Evolutionary conservation across 1,140 invertebrate genomes (phyloP).

Genomic region (Atopsyche davidsoni): DNA sequence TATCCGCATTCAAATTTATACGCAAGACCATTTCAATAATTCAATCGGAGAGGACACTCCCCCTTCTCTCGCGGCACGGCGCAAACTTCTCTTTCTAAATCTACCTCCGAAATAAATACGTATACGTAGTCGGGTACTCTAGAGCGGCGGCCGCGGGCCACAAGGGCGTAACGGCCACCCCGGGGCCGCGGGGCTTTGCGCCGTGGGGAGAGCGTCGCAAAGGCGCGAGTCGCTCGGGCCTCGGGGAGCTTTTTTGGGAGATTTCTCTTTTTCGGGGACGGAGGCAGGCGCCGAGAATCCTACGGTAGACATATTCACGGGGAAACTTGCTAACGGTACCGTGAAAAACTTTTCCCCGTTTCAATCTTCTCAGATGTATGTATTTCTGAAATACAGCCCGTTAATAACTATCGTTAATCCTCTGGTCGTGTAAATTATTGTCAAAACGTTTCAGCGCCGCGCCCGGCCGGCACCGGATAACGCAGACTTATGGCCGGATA

Average conservation of each 20-base stretch:
- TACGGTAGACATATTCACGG: slow-evolving; percentile 32
- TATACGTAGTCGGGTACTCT: slow-evolving; percentile 29
- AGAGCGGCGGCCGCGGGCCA: slow-evolving; percentile 20
- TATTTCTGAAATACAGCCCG: slow-evolving; percentile 29
- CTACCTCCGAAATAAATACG: slow-evolving; percentile 32
- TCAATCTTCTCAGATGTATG: slow-evolving; percentile 30
- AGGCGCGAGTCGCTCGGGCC: slow-evolving; percentile 4
- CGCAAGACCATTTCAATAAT: no score
- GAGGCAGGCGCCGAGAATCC: slow-evolving; percentile 29
- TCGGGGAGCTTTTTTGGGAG: slow-evolving; percentile 22
- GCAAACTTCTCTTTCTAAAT: slow-evolving; percentile 29
- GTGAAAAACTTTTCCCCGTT: slow-evolving; percentile 31
- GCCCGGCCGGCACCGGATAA: slow-evolving; percentile 6
- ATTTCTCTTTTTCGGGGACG: slow-evolving; percentile 29
- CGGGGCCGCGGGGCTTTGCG: background rate
- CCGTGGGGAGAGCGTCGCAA: background rate
- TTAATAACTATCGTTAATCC: slow-evolving; percentile 30
- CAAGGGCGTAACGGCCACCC: slow-evolving; percentile 13
- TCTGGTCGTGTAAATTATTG: slow-evolving; percentile 25
- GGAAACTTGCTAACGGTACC: slow-evolving; percentile 31
- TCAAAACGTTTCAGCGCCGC: slow-evolving; percentile 8
- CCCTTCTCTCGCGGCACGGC: slow-evolving; percentile 20
- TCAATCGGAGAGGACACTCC: no score
- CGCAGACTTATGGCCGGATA: slow-evolving; percentile 26
- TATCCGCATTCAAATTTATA: no score